These are phyloP conservation scores for Syncerus caffer DNA, from an alignment of 2,797 vertebrate genomes.

Conservation along the genomic window DNA sequence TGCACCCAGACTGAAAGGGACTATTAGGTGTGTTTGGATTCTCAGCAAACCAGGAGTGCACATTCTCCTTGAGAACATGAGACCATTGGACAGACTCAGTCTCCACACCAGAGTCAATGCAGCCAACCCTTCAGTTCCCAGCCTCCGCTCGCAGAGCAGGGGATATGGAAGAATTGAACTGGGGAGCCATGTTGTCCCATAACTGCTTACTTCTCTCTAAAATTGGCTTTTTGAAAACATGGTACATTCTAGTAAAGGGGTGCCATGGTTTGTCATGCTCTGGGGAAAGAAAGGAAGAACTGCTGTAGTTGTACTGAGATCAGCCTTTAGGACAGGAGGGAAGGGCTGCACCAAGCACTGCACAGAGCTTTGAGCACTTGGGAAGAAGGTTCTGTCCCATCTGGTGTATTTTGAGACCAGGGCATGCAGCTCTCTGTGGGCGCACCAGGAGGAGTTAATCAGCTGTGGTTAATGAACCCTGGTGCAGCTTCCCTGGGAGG, in stretches of 20 bases:
- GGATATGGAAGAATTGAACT: background rate
- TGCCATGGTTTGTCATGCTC: background rate
- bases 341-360: background rate
- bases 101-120: background rate
- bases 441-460: background rate
- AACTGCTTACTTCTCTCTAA: background rate
- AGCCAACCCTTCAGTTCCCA: background rate
- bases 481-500: background rate
- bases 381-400: background rate
- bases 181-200: accelerated
- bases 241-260: background rate
- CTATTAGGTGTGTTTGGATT: no score
- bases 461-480: background rate
- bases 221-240: background rate
- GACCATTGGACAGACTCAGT: background rate
- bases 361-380: background rate
- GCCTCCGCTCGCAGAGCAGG: background rate
- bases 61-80: background rate
- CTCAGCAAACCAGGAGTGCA: background rate
- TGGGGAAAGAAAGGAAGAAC: background rate
- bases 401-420: background rate
- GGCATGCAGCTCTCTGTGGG: background rate
- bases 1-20: background rate
- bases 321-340: background rate
- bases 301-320: background rate